A percentile compares a stretch with the other conserved stretches of the same genome.
Conservation (phyloP, 2,113 vertebrate species). For the Sporophila hypoxantha region DNA sequence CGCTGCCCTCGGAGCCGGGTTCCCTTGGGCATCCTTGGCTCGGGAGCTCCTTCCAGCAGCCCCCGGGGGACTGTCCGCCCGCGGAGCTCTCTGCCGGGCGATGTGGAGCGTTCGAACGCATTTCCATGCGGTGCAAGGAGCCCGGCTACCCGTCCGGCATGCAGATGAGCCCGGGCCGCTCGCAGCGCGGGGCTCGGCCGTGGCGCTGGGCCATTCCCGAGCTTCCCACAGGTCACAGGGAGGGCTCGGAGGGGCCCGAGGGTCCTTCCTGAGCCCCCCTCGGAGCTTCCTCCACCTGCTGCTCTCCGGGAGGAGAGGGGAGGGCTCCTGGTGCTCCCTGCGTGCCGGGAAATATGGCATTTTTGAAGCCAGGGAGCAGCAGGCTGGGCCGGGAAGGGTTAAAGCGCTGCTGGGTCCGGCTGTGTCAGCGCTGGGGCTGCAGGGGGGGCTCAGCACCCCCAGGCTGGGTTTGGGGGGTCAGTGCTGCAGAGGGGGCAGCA, state of each 20-base stretch:
- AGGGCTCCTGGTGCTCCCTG: background rate
- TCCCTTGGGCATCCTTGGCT: background rate
- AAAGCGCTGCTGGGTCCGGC: background rate
- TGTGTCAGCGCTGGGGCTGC: too few species aligned
- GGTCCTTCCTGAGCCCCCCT: background rate
- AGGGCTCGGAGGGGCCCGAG: background rate
- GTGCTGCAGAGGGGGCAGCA: too few species aligned
- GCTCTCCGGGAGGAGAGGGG: background rate
- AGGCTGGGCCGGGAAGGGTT: background rate
- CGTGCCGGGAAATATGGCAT: accelerated
- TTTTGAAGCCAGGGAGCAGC: background rate
- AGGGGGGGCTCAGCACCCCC: background rate
- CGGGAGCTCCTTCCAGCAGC: background rate
- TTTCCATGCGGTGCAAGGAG: background rate
- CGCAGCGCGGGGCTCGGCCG: background rate
- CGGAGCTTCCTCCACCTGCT: background rate
- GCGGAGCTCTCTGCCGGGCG: accelerated
- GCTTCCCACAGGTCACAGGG: background rate
- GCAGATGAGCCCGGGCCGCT: background rate
- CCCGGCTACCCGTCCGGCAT: background rate
- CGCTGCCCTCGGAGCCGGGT: accelerated
- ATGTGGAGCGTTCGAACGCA: background rate
- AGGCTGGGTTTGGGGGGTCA: too few species aligned
- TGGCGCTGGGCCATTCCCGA: background rate
- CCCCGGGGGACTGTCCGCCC: accelerated